Conservation (phyloP, 1,140 invertebrate species). For the Drosophila lacteicornis region DNA sequence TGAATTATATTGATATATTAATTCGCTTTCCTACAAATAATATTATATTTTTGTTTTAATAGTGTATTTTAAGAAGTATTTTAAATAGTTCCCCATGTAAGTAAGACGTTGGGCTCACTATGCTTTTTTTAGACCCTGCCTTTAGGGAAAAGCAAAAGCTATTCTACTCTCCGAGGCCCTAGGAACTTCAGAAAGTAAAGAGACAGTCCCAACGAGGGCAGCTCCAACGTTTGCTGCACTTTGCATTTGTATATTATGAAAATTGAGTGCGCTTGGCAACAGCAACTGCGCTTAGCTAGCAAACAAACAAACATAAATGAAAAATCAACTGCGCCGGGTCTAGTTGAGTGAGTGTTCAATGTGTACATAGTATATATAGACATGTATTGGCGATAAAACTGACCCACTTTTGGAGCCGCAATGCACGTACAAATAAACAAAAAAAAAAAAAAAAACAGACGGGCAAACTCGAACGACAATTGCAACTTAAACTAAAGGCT, state of each 20-base stretch:
- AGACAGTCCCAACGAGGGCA: conserved; percentile 3
- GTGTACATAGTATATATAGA: conserved; percentile 13
- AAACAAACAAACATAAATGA: conserved; percentile 24
- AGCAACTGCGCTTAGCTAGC: conserved; percentile 11
- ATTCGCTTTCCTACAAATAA: too few relatives aligned
- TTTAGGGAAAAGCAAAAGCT: neutral
- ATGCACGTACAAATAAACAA: conserved; percentile 44
- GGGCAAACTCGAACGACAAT: conserved; percentile 46
- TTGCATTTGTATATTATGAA: conserved; percentile 33
- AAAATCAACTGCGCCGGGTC: conserved; percentile 47
- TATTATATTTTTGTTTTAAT: too few relatives aligned
- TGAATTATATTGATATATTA: too few relatives aligned
- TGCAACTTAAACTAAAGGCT: conserved; percentile 58
- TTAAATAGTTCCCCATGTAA: too few relatives aligned
- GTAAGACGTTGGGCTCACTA: too few relatives aligned
- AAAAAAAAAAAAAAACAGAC: conserved; percentile 5
- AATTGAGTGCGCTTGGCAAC: conserved; percentile 73
- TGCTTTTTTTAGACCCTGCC: neutral
- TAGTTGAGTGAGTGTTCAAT: conserved; percentile 21
- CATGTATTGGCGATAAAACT: conserved; percentile 71
- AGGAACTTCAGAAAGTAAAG: neutral
- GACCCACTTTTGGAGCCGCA: conserved; percentile 68
- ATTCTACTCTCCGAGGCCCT: neutral
- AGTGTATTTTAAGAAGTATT: too few relatives aligned
- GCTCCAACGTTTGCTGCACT: conserved; percentile 22